Evolutionary conservation across 1,140 invertebrate species (phyloP).

Genomic region (Drosophila yakuba): DNA sequence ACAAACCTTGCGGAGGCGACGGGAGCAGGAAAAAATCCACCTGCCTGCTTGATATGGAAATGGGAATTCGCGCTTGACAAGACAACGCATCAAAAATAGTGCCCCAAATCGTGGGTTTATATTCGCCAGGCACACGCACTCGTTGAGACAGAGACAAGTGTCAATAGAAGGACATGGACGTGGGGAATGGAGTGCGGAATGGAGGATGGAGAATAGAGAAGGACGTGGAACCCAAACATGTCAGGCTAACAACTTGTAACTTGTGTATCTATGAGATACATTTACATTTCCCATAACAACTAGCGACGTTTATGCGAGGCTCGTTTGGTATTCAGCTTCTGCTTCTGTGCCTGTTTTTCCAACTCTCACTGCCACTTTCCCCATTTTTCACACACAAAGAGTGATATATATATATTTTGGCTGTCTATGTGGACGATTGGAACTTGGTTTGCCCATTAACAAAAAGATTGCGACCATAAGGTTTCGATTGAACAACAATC

Average conservation of each 20-base stretch:
- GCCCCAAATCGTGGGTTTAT: slow-evolving; percentile 30
- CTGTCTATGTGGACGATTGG: background rate
- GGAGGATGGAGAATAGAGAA: background rate
- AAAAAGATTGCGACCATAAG: slow-evolving; percentile 19
- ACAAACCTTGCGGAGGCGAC: background rate
- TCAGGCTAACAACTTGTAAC: slow-evolving; percentile 63
- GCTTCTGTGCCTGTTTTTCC: slow-evolving; percentile 20
- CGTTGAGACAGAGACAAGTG: slow-evolving; percentile 45
- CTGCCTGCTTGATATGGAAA: slow-evolving; percentile 26
- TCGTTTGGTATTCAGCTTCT: slow-evolving; percentile 54
- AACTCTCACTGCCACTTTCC: slow-evolving; percentile 4
- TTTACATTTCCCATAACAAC: slow-evolving; percentile 67
- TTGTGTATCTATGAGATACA: slow-evolving; percentile 61
- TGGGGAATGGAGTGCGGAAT: background rate
- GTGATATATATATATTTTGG: slow-evolving; percentile 9
- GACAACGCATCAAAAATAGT: slow-evolving; percentile 38
- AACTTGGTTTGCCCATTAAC: slow-evolving; percentile 39
- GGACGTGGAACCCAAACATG: slow-evolving; percentile 34
- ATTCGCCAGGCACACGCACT: slow-evolving; percentile 22
- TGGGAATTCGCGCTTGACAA: slow-evolving; percentile 22
- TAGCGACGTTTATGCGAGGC: slow-evolving; percentile 53
- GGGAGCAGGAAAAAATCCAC: slow-evolving; percentile 10
- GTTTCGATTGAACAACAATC: slow-evolving; percentile 6
- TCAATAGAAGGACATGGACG: slow-evolving; percentile 32
- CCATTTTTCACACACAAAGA: background rate